Conservation (phyloP, 2,888 invertebrate genomes). For the Dascillus cervinus region DNA sequence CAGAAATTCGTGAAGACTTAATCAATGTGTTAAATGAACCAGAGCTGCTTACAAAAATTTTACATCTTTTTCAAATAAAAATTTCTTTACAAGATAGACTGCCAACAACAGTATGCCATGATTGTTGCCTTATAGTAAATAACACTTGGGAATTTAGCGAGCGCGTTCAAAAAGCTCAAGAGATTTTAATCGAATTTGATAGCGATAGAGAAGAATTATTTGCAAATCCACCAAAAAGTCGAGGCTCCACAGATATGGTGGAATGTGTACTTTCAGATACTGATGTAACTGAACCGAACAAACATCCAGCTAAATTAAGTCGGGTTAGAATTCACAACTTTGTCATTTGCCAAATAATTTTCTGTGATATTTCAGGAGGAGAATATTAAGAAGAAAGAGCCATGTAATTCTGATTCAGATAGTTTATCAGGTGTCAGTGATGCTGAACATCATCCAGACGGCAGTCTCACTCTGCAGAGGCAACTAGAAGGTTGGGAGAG, state of each 20-base stretch:
- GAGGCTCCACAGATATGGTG: conserved; percentile 6
- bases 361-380: no score
- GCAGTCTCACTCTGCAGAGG: conserved; percentile 30
- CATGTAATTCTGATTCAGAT: conserved; percentile 14
- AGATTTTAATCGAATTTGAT: conserved; percentile 22
- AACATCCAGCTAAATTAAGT: conserved; percentile 13
- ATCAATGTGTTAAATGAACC: conserved; percentile 31
- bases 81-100: conserved; percentile 32
- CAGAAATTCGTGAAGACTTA: conserved; percentile 30
- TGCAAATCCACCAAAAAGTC: no score
- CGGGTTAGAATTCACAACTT: no score
- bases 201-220: no score
- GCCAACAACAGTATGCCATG: conserved; percentile 33
- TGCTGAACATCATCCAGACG: conserved; percentile 34
- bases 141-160: conserved; percentile 37
- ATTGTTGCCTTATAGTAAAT: conserved; percentile 36
- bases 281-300: no score
- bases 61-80: conserved; percentile 37
- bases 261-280: conserved; percentile 8
- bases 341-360: no score
- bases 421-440: conserved; percentile 23
- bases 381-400: conserved; percentile 12
- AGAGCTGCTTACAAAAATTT: conserved; percentile 31
- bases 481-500: conserved; percentile 39
- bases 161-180: conserved; percentile 38